These are phyloP conservation scores for Acipenser transmontanus DNA, from an alignment of 2,797 vertebrate genomes.

Conservation along the genomic window DNA sequence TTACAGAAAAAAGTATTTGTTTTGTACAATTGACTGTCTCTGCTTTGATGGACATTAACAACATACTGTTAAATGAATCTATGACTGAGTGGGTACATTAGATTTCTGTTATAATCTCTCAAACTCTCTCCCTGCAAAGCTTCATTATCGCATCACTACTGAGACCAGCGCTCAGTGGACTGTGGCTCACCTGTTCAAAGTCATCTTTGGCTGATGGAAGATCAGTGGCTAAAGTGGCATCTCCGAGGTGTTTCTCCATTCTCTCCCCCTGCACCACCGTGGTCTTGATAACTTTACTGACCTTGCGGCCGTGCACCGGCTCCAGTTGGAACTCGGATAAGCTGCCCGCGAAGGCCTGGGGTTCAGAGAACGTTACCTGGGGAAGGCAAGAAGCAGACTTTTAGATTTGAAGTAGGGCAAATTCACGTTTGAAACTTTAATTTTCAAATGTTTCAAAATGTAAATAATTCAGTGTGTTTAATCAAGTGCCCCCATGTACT, in stretches of 20 bases:
- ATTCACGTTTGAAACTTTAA: no score
- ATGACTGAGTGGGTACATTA: no score
- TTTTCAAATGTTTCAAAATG: no score
- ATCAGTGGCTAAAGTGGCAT: conserved; percentile 73
- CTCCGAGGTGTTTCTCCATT: conserved; percentile 79
- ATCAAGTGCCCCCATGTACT: no score
- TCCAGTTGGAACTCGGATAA: conserved; percentile 77
- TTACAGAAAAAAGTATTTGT: no score
- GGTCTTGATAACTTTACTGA: conserved; percentile 93
- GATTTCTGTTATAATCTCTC: no score
- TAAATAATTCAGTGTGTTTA: no score
- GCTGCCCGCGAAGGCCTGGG: conserved; percentile 46
- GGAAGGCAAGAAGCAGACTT: conserved; percentile 12
- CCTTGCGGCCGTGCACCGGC: conserved; percentile 82
- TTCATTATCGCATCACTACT: background rate
- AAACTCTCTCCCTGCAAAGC: no score
- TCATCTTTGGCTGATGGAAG: conserved; percentile 91
- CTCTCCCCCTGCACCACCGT: conserved; percentile 82
- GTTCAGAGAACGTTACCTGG: conserved; percentile 79
- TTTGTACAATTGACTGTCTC: no score
- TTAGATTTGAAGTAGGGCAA: conserved; percentile 4
- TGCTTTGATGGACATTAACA: no score
- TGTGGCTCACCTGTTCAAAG: conserved; percentile 79
- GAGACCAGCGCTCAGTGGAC: background rate
- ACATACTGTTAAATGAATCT: no score